Conservation (phyloP, 2,113 vertebrate species). For the Festucalex cinctus region DNA sequence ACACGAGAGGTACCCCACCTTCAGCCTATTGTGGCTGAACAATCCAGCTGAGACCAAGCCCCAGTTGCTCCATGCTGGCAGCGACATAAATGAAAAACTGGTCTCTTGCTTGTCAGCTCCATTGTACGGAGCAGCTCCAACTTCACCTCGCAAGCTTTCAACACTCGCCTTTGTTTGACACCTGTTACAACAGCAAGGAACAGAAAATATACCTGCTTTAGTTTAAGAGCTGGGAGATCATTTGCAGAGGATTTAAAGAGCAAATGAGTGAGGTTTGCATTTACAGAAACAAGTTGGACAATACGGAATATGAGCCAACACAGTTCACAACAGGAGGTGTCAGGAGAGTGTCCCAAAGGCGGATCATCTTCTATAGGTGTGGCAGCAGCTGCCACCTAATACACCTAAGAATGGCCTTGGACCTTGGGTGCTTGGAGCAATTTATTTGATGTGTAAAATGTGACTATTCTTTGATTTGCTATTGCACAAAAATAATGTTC, state of each 20-base stretch:
- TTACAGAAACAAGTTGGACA: not conserved
- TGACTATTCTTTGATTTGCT: not conserved
- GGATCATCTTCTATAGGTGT: not conserved
- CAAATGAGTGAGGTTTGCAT: constrained; percentile 8
- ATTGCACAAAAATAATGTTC: not conserved
- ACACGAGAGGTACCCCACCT: constrained; percentile 40
- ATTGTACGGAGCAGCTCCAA: constrained; percentile 56
- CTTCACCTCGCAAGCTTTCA: constrained; percentile 47
- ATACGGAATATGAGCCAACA: not conserved
- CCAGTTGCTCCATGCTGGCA: constrained; percentile 20
- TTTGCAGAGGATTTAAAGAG: constrained; percentile 12
- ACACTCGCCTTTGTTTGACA: constrained; percentile 39
- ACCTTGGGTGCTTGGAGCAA: not conserved
- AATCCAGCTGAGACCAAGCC: constrained; percentile 34
- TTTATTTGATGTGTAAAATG: not conserved
- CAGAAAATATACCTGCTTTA: not conserved
- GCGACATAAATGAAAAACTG: constrained; percentile 39
- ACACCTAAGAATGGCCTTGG: not conserved
- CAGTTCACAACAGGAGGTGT: not conserved
- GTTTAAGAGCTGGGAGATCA: not conserved
- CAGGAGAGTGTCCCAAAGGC: not conserved
- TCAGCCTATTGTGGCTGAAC: constrained; percentile 45
- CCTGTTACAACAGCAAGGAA: constrained; percentile 8
- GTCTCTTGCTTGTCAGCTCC: constrained; percentile 41
- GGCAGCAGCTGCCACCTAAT: not conserved